phyloP scores from a whole-genome alignment of 2,888 invertebrate species.

The Aphidoletes aphidimyza region DNA sequence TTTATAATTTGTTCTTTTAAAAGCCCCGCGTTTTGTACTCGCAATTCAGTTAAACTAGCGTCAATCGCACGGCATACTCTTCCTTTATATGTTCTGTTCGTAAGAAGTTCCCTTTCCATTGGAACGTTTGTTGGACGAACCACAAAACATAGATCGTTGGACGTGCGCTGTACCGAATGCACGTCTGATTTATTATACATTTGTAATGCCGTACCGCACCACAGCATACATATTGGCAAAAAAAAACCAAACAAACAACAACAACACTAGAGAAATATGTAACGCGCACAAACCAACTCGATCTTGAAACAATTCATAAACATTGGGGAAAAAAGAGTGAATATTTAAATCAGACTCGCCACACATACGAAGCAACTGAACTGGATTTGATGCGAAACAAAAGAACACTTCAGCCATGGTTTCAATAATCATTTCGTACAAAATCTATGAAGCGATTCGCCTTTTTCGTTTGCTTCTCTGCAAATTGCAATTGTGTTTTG shows the following conservation, averaged over 20 bases:
- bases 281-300: not conserved
- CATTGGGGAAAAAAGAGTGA: not conserved
- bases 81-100: conserved; percentile 39
- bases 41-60: conserved; percentile 28
- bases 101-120: conserved; percentile 44
- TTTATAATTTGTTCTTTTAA: no score
- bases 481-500: no score
- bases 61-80: not conserved
- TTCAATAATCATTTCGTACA: no score
- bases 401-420: conserved; percentile 13
- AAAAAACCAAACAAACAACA: not conserved
- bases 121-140: conserved; percentile 35
- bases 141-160: conserved; percentile 15
- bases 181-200: not conserved
- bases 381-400: not conserved
- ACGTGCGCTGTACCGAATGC: not conserved
- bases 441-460: no score
- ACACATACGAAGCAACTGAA: not conserved
- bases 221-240: not conserved
- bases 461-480: no score
- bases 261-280: no score
- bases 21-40: not conserved
- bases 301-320: conserved; percentile 31
- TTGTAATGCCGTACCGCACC: not conserved
- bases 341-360: not conserved